Conservation (phyloP, 64 coral and sea anemone genomes). For the Stichodactyla helianthus region DNA sequence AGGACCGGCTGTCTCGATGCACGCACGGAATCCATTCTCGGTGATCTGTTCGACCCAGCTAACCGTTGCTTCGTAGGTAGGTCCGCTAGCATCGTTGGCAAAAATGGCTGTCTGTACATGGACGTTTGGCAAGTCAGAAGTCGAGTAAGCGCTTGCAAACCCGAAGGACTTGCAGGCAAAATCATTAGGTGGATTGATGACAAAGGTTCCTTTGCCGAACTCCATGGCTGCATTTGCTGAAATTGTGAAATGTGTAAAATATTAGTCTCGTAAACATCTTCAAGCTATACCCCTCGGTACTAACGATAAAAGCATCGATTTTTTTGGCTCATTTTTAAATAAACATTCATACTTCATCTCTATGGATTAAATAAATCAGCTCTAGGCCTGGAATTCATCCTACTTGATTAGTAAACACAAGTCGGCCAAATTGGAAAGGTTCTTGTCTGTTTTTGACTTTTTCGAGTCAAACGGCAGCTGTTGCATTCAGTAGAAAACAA, state of each 20-base stretch:
- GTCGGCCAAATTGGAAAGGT: too few species aligned
- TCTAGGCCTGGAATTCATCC: too few species aligned
- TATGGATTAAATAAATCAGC: too few species aligned
- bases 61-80: slow-evolving; percentile 43
- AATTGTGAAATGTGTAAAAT: neutral
- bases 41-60: slow-evolving; percentile 40
- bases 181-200: neutral
- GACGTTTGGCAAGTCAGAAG: neutral
- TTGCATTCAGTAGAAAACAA: too few species aligned
- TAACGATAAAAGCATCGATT: too few species aligned
- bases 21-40: slow-evolving; percentile 28
- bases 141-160: neutral
- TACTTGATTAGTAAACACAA: too few species aligned
- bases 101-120: slow-evolving; percentile 20
- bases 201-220: slow-evolving; percentile 3
- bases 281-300: too few species aligned
- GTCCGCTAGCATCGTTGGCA: neutral
- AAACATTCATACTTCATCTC: too few species aligned
- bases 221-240: neutral
- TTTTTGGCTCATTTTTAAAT: too few species aligned
- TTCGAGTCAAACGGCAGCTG: too few species aligned
- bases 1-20: slow-evolving; percentile 40
- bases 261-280: too few species aligned
- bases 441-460: too few species aligned
- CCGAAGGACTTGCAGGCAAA: slow-evolving; percentile 19